Evolutionary conservation across 2,113 vertebrate species (phyloP).

Genomic region (Camelus bactrianus): DNA sequence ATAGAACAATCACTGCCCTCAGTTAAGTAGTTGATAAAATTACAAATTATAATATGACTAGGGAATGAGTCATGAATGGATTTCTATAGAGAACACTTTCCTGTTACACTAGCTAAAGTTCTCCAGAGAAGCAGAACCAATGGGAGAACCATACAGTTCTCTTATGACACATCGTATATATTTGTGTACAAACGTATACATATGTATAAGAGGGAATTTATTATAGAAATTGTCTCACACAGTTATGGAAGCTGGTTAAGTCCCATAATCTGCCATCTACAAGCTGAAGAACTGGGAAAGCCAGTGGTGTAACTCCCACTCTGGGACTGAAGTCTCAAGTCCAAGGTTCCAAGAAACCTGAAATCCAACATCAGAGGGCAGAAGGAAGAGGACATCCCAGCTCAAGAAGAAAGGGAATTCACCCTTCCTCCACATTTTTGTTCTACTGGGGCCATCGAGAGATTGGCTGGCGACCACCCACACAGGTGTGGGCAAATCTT

Average conservation of each 20-base stretch:
- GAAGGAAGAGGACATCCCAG: background rate
- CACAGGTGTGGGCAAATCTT: background rate
- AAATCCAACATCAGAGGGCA: background rate
- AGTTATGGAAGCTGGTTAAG: background rate
- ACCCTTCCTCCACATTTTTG: background rate
- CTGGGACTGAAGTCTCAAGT: background rate
- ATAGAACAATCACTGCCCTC: background rate
- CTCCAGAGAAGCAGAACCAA: background rate
- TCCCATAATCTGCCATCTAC: background rate
- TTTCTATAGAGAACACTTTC: background rate
- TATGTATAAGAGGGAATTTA: background rate
- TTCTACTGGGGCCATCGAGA: background rate
- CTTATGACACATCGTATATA: background rate
- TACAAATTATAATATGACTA: background rate
- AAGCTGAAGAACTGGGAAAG: background rate
- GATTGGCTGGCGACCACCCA: background rate
- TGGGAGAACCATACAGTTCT: background rate
- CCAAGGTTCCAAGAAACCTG: background rate
- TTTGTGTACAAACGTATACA: background rate
- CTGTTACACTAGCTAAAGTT: background rate
- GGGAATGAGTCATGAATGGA: background rate
- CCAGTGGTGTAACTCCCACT: background rate
- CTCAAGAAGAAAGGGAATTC: background rate
- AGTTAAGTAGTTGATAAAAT: background rate
- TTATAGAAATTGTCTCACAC: background rate